Evolutionary conservation across 2,888 invertebrate genomes (phyloP), one percentile per base, ranked within the genome.

Genomic region (Brachyptera putata): DNA sequence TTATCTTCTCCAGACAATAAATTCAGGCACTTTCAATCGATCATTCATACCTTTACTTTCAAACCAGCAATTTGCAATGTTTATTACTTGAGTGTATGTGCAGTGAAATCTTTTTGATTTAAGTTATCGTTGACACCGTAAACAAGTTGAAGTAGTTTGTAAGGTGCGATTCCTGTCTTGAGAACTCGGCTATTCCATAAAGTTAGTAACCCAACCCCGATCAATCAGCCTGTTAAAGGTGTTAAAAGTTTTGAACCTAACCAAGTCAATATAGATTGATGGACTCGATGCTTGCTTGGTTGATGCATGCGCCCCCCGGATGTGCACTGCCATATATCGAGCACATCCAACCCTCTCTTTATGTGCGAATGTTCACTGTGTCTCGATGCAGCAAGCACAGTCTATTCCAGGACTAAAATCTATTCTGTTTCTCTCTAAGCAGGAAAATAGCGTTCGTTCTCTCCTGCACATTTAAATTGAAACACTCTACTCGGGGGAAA

Each of bases 221-320:
- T 46, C 46, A 46, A 46, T 46, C 46, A 46, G 46, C 22, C 46
- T 2, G 46, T 46, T 21, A 46, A 46, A 46, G 46, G 46, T 46
- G 46, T 21, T 46, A 24, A 21, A 46, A 24, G 18, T 41, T 46
- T 46, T 46, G 46, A 46, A 46, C 46, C 46, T 46, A 46, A 46
- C 46, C 46, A 46, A 46, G 46, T 46, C 46, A 46, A 46, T 46
- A 46, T 46, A 46, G 46, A 46, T 46, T 46, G 46, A 46, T 46
- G 46, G 46, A n/a, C n/a, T 46, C n/a, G 46, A 22, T 7, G 46
- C 41, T 21, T 11, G 18, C 16, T 16, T 16, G 21, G 16, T 18
- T 41, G 41, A 18, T n/a, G 22, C 22, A 22, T 46, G 46, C 46
- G 46, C 3, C 46, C n/a, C 41, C 18, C 46, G 22, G 46, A 46